Conservation (phyloP, 2,113 vertebrate genomes). For the Cygnus buccinator region DNA sequence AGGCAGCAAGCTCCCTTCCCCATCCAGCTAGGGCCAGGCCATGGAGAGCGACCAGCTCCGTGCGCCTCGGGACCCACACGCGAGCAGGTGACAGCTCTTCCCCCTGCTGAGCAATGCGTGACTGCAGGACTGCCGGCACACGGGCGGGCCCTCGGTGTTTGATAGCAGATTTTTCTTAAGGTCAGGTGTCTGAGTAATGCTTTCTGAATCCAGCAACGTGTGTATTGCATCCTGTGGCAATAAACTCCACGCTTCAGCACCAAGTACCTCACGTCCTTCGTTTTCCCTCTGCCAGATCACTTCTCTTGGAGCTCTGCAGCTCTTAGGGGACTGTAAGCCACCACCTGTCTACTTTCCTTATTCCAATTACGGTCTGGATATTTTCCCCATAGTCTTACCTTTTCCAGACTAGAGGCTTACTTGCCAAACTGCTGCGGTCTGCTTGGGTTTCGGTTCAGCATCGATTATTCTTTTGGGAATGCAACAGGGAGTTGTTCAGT, state of each 20-base stretch:
- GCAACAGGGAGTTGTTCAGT: neutral
- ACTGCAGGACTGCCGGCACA: neutral
- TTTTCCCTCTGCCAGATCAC: neutral
- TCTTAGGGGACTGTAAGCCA: neutral
- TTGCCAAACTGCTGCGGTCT: neutral
- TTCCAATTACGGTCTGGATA: neutral
- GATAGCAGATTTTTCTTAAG: neutral
- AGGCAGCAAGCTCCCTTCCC: neutral
- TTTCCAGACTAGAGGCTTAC: neutral
- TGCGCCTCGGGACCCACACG: neutral
- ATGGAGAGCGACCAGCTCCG: neutral
- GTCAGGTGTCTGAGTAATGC: accelerated
- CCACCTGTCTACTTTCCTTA: neutral
- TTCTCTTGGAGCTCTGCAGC: neutral
- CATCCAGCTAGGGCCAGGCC: neutral
- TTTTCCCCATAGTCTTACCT: neutral
- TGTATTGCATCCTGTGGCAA: neutral
- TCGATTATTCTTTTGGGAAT: neutral
- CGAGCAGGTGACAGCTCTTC: neutral
- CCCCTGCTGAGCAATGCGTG: accelerated
- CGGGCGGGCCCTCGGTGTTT: accelerated
- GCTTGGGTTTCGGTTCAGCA: neutral
- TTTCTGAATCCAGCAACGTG: neutral
- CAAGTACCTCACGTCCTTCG: neutral
- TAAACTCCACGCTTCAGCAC: neutral